phyloP scores from a whole-genome alignment of 2,888 invertebrate genomes.

The Apodemia mormo region DNA sequence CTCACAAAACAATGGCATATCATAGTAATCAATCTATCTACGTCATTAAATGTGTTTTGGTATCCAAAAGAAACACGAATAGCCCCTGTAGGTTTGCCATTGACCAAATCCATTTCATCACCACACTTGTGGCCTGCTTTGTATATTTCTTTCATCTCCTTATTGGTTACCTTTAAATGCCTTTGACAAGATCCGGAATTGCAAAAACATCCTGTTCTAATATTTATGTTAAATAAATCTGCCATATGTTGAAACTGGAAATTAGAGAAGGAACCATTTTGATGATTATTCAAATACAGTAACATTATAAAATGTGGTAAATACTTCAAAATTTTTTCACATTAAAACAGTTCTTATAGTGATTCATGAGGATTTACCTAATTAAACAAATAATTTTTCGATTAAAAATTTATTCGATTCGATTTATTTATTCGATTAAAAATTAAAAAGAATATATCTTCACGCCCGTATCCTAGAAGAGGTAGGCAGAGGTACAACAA shows the following conservation, averaged over 20 bases:
- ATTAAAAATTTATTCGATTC: no score
- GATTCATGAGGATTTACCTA: no score
- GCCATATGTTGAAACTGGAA: slow-evolving; percentile 93
- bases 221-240: slow-evolving; percentile 90
- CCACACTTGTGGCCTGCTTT: slow-evolving; percentile 95
- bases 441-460: no score
- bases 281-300: no score
- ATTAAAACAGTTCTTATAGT: no score
- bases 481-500: no score
- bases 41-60: slow-evolving; percentile 89
- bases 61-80: slow-evolving; percentile 96
- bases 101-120: slow-evolving; percentile 91
- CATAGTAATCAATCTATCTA: slow-evolving; percentile 86
- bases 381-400: no score
- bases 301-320: no score
- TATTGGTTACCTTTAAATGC: slow-evolving; percentile 85
- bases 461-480: no score
- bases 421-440: no score
- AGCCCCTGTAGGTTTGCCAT: slow-evolving; percentile 95
- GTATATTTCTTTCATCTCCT: slow-evolving; percentile 88
- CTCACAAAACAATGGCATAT: slow-evolving; percentile 88
- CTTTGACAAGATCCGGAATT: slow-evolving; percentile 97
- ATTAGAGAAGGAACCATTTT: background rate
- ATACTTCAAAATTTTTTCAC: no score
- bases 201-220: slow-evolving; percentile 98